Conservation (phyloP, 2,113 vertebrate species). For the Craseonycteris thonglongyai region DNA sequence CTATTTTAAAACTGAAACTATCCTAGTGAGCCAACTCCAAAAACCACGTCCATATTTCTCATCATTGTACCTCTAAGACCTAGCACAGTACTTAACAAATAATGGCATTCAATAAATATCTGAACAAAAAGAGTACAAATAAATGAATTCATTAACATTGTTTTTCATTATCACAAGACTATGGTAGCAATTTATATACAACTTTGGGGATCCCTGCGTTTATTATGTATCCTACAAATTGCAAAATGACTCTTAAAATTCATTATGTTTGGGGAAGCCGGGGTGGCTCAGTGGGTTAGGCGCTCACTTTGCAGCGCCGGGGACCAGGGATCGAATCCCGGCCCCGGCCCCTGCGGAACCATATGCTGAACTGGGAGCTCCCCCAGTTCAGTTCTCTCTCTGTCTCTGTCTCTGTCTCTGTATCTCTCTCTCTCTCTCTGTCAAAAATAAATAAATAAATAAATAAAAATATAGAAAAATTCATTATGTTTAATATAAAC, state of each 20-base stretch:
- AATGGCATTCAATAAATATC: neutral
- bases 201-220: neutral
- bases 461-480: too few relatives aligned
- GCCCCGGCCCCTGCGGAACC: too few relatives aligned
- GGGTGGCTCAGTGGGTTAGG: too few relatives aligned
- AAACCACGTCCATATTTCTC: neutral
- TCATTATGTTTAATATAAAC: too few relatives aligned
- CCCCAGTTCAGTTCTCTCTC: too few relatives aligned
- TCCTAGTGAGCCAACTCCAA: neutral
- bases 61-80: neutral
- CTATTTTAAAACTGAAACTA: neutral
- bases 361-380: too few relatives aligned
- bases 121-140: neutral
- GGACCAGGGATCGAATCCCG: too few relatives aligned
- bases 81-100: neutral
- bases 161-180: neutral
- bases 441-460: too few relatives aligned
- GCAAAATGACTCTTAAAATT: neutral
- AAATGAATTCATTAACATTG: neutral
- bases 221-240: neutral
- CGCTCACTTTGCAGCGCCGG: too few relatives aligned
- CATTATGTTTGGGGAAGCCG: too few relatives aligned
- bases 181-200: neutral
- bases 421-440: too few relatives aligned
- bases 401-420: too few relatives aligned